Conservation (phyloP, 2,888 invertebrate species). For the Norana najaformis region DNA sequence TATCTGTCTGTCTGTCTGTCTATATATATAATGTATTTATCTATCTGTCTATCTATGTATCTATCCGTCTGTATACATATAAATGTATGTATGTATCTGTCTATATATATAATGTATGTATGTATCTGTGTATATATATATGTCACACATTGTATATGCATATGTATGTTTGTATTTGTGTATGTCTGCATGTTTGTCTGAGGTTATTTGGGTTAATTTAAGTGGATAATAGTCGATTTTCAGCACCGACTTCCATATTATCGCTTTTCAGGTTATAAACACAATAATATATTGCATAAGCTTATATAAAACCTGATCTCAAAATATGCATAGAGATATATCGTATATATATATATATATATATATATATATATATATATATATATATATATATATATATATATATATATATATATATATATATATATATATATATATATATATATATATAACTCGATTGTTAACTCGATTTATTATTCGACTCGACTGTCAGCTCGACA, state of each 20-base stretch:
- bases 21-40: no score
- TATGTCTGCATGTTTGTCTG: background rate
- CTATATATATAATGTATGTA: no score
- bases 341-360: no score
- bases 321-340: background rate
- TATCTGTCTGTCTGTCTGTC: background rate
- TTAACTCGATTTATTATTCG: background rate
- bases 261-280: background rate
- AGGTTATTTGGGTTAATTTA: background rate
- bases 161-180: background rate
- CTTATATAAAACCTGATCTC: background rate
- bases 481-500: background rate
- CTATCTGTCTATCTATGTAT: no score
- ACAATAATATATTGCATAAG: background rate
- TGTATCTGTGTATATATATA: no score
- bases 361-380: no score
- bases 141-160: no score
- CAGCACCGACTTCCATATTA: background rate
- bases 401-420: no score
- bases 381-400: no score
- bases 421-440: no score
- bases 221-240: background rate
- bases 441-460: background rate
- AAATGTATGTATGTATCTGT: no score
- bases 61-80: no score